phyloP scores from a whole-genome alignment of 2,888 invertebrate genomes.

The Hesperia comma region DNA sequence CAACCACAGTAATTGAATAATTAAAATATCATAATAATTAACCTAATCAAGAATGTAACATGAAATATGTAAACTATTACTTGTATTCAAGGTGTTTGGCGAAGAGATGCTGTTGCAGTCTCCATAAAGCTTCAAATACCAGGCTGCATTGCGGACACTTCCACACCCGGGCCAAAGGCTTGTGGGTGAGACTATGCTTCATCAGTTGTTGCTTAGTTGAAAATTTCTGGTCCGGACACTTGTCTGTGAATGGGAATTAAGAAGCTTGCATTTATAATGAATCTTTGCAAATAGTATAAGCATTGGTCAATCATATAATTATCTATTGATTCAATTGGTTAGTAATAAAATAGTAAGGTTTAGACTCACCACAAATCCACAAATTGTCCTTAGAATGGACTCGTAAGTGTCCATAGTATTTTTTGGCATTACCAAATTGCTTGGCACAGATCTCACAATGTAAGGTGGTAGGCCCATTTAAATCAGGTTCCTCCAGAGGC shows the following conservation, averaged over 20 bases:
- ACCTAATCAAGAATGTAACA: background rate
- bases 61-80: conserved; percentile 47
- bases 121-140: conserved; percentile 72
- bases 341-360: background rate
- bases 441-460: conserved; percentile 77
- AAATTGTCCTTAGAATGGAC: conserved; percentile 76
- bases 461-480: conserved; percentile 73
- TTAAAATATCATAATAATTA: too few relatives aligned
- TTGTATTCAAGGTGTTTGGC: conserved; percentile 71
- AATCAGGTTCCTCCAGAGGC: conserved; percentile 72
- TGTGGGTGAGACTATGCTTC: conserved; percentile 71
- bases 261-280: background rate
- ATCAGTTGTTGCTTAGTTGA: conserved; percentile 74
- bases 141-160: conserved; percentile 72
- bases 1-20: too few relatives aligned
- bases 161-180: conserved; percentile 71
- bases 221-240: conserved; percentile 72
- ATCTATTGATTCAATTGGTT: too few relatives aligned
- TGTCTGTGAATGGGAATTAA: conserved; percentile 52
- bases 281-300: too few relatives aligned
- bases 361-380: conserved; percentile 72
- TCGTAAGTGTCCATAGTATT: conserved; percentile 76
- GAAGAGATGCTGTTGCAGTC: conserved; percentile 73
- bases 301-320: too few relatives aligned
- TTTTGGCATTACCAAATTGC: conserved; percentile 76